phyloP scores from a whole-genome alignment of 2,113 vertebrate genomes.

The Erythrolamprus reginae region DNA sequence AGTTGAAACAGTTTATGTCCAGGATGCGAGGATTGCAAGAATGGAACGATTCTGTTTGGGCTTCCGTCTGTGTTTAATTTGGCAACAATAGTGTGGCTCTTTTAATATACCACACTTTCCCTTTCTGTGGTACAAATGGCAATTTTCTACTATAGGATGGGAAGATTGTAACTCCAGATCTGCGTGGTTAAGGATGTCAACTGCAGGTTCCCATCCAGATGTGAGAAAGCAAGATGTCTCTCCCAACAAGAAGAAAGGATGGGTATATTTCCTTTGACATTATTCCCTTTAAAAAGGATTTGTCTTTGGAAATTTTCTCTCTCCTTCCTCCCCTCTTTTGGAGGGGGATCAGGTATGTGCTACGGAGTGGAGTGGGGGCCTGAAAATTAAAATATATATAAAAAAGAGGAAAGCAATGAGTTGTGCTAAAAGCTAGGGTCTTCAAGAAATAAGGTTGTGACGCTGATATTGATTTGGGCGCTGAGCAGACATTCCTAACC shows the following conservation, averaged over 20 bases:
- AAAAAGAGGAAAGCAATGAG: slow-evolving; percentile 52
- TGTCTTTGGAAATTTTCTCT: background rate
- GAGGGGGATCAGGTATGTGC: background rate
- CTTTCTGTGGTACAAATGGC: background rate
- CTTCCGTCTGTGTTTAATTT: background rate
- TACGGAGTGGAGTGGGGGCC: background rate
- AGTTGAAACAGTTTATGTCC: too few species aligned
- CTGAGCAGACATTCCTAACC: slow-evolving; percentile 60
- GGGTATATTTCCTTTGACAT: slow-evolving; percentile 13
- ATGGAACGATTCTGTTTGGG: background rate
- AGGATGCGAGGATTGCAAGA: too few species aligned
- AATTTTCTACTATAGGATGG: slow-evolving; percentile 10
- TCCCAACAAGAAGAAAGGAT: background rate
- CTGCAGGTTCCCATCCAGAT: slow-evolving; percentile 1
- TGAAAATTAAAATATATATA: background rate
- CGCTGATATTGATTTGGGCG: slow-evolving; percentile 58
- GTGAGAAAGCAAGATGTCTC: background rate
- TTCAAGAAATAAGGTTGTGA: slow-evolving; percentile 57
- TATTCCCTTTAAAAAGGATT: slow-evolving; percentile 27
- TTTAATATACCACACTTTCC: background rate
- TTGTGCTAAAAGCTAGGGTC: slow-evolving; percentile 51
- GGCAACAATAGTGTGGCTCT: slow-evolving; percentile 9
- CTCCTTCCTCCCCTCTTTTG: background rate
- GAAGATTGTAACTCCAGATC: background rate
- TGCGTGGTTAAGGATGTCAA: background rate